Conservation (phyloP, 2,113 vertebrate genomes). For the Macaca mulatta region DNA sequence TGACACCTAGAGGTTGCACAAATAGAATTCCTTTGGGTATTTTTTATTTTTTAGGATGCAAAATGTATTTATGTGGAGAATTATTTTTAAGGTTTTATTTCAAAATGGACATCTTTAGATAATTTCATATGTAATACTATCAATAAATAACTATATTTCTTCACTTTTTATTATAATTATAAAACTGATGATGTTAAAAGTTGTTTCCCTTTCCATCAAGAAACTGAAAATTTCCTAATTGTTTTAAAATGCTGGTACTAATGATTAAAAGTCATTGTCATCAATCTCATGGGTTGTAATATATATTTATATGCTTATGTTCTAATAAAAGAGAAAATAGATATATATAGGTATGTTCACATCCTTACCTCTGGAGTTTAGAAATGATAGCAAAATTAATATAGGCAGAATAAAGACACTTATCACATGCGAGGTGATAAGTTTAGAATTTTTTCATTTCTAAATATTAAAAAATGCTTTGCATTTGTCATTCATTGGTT, state of each 20-base stretch:
- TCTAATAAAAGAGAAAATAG: neutral
- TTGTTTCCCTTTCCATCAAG: neutral
- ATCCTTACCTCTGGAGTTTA: neutral
- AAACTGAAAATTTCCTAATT: conserved; percentile 18
- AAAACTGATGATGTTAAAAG: conserved; percentile 12
- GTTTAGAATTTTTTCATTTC: conserved; percentile 37
- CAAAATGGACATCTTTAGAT: neutral
- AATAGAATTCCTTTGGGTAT: conserved; percentile 54
- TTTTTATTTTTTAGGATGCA: neutral
- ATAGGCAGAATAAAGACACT: neutral
- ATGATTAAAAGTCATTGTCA: neutral
- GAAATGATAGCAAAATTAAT: conserved; percentile 1
- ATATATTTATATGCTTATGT: neutral
- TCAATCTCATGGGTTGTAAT: neutral
- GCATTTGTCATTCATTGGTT: conserved; percentile 40
- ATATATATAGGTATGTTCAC: neutral
- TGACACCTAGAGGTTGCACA: conserved; percentile 85
- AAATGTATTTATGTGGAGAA: neutral
- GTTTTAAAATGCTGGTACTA: neutral
- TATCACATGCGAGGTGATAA: neutral
- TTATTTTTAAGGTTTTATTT: neutral
- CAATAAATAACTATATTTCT: neutral
- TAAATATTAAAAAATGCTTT: conserved; percentile 32
- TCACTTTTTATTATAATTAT: neutral
- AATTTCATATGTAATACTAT: neutral